Evolutionary conservation across 2,797 vertebrate species (phyloP).

Genomic region (Lerista edwardsae): DNA sequence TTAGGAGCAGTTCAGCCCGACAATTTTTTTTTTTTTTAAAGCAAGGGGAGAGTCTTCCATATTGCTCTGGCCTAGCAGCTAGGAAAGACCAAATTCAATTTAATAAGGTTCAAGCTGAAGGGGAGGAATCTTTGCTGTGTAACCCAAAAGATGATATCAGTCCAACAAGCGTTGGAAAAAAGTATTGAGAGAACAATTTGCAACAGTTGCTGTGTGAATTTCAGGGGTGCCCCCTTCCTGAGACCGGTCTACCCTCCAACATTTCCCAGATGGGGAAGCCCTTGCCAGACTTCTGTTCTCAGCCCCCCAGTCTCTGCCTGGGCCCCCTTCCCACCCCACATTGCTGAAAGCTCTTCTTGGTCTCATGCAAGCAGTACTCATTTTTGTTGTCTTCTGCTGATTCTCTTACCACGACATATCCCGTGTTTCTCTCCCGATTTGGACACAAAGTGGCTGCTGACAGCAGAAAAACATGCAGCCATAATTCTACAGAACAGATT

Average conservation of each 20-base stretch:
- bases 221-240: background rate
- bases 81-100: slow-evolving; percentile 70
- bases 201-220: background rate
- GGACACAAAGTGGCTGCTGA: too few species aligned
- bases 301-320: too few species aligned
- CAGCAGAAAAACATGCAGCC: too few species aligned
- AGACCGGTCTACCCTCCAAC: background rate
- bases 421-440: too few species aligned
- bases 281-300: too few species aligned
- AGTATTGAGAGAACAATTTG: background rate
- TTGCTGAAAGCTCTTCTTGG: too few species aligned
- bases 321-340: too few species aligned
- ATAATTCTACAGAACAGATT: too few species aligned
- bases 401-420: too few species aligned
- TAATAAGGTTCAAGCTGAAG: slow-evolving; percentile 56
- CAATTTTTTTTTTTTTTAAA: slow-evolving; percentile 29
- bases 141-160: slow-evolving; percentile 17
- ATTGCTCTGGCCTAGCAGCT: slow-evolving; percentile 57
- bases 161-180: slow-evolving; percentile 8
- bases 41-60: slow-evolving; percentile 37
- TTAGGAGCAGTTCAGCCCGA: slow-evolving; percentile 50
- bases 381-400: too few species aligned
- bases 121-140: slow-evolving; percentile 45
- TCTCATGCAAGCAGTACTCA: too few species aligned
- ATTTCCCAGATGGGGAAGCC: background rate